A percentile compares a stretch with the other conserved stretches of the same genome.
Conservation (phyloP, 2,888 invertebrate genomes). For the Mimas tiliae region DNA sequence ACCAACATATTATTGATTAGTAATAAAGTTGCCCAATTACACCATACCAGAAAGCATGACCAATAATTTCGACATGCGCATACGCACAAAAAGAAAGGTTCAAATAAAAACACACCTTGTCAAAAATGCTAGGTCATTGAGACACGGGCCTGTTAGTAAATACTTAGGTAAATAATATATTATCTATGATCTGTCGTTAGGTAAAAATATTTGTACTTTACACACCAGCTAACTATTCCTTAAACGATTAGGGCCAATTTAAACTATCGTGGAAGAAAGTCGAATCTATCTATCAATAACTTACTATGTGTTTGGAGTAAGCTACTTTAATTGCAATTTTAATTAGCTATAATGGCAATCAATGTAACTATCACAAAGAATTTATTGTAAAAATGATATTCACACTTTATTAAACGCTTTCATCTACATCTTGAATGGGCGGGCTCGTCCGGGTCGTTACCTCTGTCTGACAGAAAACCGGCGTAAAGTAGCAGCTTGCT, state of each 20-base stretch:
- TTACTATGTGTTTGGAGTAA: too few relatives aligned
- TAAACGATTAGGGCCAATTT: neutral
- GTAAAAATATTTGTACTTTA: constrained; percentile 12
- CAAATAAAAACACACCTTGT: neutral
- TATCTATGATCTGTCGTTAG: constrained; percentile 12
- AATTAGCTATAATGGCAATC: too few relatives aligned
- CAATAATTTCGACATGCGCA: constrained; percentile 10
- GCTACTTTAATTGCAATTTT: too few relatives aligned
- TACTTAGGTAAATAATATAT: constrained; percentile 20
- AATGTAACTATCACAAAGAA: too few relatives aligned
- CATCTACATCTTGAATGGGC: too few relatives aligned
- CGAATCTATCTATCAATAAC: too few relatives aligned
- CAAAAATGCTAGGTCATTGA: constrained; percentile 19
- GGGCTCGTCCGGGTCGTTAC: too few relatives aligned
- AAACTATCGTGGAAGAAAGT: neutral
- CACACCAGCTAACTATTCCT: neutral
- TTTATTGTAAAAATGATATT: too few relatives aligned
- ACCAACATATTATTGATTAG: neutral
- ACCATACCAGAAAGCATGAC: neutral
- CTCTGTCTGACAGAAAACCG: too few relatives aligned
- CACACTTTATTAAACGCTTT: too few relatives aligned
- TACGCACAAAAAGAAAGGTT: constrained; percentile 7
- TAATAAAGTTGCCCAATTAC: neutral
- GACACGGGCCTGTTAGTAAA: neutral
- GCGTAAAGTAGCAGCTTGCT: too few relatives aligned